phyloP scores from a whole-genome alignment of 2,888 invertebrate species.

The Melangyna quadrimaculata region DNA sequence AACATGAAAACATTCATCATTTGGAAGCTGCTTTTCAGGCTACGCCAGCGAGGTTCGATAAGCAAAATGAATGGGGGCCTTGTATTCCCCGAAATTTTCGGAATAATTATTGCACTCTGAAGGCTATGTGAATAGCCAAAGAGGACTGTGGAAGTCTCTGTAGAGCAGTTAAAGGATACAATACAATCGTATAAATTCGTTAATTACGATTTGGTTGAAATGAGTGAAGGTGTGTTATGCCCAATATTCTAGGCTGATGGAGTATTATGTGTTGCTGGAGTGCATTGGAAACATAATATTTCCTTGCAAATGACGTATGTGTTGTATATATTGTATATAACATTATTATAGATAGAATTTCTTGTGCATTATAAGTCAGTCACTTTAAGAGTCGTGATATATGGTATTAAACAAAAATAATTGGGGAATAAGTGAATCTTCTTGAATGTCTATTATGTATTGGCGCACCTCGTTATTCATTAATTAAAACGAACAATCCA shows the following conservation, averaged over 20 bases:
- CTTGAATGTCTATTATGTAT: no score
- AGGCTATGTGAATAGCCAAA: neutral
- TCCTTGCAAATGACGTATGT: no score
- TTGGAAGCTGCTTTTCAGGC: neutral
- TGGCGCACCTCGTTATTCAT: no score
- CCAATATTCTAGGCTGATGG: no score
- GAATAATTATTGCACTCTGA: conserved; percentile 61
- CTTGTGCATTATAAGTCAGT: neutral
- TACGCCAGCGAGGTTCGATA: neutral
- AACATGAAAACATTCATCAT: conserved; percentile 36
- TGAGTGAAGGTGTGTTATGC: neutral
- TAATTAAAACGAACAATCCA: no score
- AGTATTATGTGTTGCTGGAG: no score
- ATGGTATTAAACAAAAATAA: neutral
- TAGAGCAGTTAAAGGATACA: conserved; percentile 44
- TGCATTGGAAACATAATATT: no score
- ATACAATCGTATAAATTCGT: conserved; percentile 58
- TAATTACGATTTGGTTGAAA: conserved; percentile 43
- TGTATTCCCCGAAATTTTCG: conserved; percentile 4
- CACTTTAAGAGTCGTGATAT: neutral
- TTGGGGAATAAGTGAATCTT: neutral
- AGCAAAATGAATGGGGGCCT: neutral
- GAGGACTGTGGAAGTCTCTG: neutral
- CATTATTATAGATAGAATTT: neutral
- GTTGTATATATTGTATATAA: no score